Conservation (phyloP, 2,888 invertebrate genomes). For the Leucoma salicis region DNA sequence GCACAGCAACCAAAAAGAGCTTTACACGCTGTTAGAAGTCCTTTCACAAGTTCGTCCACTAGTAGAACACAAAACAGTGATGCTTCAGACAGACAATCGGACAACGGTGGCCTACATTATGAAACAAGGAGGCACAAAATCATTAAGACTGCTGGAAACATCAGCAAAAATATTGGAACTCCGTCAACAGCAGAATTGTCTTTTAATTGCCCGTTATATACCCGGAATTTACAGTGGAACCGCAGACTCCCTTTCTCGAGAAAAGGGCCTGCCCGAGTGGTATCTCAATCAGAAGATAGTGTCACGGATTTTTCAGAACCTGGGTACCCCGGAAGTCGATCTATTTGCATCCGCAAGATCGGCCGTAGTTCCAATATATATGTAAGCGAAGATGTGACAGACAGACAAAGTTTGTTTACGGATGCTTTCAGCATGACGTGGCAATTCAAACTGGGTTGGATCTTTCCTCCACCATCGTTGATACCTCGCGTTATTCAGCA, state of each 20-base stretch:
- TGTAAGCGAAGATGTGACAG: slow-evolving; percentile 10
- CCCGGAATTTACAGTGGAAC: slow-evolving; percentile 21
- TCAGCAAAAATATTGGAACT: background rate
- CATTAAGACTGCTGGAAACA: background rate
- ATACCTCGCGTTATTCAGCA: slow-evolving; percentile 22
- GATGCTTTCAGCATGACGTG: slow-evolving; percentile 24
- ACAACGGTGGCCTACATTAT: slow-evolving; percentile 7
- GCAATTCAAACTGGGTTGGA: slow-evolving; percentile 25
- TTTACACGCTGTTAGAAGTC: background rate
- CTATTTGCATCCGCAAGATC: slow-evolving; percentile 21
- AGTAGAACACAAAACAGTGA: too few relatives aligned
- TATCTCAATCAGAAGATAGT: slow-evolving; percentile 2
- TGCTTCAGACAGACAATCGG: too few relatives aligned
- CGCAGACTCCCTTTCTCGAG: slow-evolving; percentile 22
- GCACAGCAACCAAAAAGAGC: slow-evolving; percentile 15
- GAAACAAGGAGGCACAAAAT: slow-evolving; percentile 27
- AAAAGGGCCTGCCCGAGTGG: slow-evolving; percentile 12
- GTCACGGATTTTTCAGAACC: slow-evolving; percentile 6
- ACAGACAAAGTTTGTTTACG: slow-evolving; percentile 8
- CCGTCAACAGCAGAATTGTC: slow-evolving; percentile 3
- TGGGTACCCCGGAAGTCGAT: slow-evolving; percentile 16
- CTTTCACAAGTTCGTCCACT: too few relatives aligned
- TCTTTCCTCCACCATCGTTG: slow-evolving; percentile 21
- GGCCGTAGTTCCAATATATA: too few relatives aligned
- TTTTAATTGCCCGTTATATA: slow-evolving; percentile 16